Base-by-base conservation (phyloP, 2,797 vertebrate genomes). In the Channa striata region DNA sequence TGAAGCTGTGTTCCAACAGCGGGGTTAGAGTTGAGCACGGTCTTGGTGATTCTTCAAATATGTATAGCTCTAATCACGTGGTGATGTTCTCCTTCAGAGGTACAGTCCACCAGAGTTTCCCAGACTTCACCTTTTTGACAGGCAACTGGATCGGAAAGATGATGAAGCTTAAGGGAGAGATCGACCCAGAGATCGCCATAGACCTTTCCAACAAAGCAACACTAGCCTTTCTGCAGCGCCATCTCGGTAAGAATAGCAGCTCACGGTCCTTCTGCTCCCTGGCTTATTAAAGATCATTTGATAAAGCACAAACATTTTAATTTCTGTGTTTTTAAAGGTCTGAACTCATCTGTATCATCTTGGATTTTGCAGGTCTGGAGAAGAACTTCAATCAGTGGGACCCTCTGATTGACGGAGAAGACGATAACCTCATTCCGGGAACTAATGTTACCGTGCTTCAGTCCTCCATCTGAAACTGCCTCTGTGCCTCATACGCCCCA, bases 51-150 rank as follows among this genome's bases (percentile, higher is more conserved):
- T 4, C 1, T 4, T 5, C 16, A 4, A 13, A 23, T 4, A 11
- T 11, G 0, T 4, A 21, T 10, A 8, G 5, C 1, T 11, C 16
- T 16, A 59, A 7, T 57, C 19, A 34, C 20, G 36, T 16, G 25
- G 1, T 5, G 8, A n/a, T 3, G 20, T 34, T 37, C 53, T 67
- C 14, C 17, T 40, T 59, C 83, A 99, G 98, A 87, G 97, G 97
- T 0, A 90, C 97, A 0, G 96, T 99, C 23, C 98, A 99, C 86
- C 97, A 98, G 91, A 99, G 97, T 79, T 99, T 99, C 88, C 96
- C 94, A 17, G 98, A 99, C 88, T 97, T 99, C 77, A 98, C 98
- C 57, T 99, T 99, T 88, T 89, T 95, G 52, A 95, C 95, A 0
- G 91, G 96, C 11, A 94, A 93, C 77, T 91, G 96, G 67, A 81